Conservation (phyloP, 1,140 invertebrate species). For the Drosophila baimaii region DNA sequence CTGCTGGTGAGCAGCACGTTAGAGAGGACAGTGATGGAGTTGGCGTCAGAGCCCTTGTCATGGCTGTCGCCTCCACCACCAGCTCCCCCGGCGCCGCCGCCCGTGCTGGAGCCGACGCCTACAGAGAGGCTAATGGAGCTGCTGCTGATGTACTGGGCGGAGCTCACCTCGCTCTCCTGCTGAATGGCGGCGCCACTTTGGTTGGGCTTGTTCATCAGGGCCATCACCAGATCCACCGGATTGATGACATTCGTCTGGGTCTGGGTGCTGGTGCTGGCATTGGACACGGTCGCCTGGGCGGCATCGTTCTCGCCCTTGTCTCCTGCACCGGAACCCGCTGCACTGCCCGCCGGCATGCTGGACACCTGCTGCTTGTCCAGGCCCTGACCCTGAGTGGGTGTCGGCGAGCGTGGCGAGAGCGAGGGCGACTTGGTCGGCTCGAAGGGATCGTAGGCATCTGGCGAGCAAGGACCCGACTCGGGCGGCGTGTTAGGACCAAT, state of each 20-base stretch:
- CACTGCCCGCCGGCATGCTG: constrained; percentile 12
- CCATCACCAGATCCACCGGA: constrained; percentile 79
- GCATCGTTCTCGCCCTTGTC: constrained; percentile 52
- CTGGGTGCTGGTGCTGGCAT: constrained; percentile 47
- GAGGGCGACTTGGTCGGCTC: constrained; percentile 93
- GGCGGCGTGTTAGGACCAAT: constrained; percentile 84
- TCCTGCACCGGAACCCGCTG: neutral
- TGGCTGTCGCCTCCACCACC: constrained; percentile 33
- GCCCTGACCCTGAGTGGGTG: constrained; percentile 56
- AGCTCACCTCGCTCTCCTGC: constrained; percentile 66
- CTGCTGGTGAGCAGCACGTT: constrained; percentile 72
- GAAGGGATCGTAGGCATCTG: constrained; percentile 93
- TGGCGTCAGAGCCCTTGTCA: constrained; percentile 56
- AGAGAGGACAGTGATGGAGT: constrained; percentile 74
- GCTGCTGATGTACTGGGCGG: constrained; percentile 66
- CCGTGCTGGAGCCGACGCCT: constrained; percentile 22
- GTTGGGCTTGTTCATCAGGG: constrained; percentile 83
- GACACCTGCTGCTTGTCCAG: constrained; percentile 33
- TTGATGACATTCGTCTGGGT: constrained; percentile 63
- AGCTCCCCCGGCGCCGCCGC: constrained; percentile 8
- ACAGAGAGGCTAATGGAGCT: constrained; percentile 29
- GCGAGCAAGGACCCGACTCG: constrained; percentile 82
- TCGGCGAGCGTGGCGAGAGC: constrained; percentile 84
- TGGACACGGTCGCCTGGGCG: constrained; percentile 27
- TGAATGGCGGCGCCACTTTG: constrained; percentile 33